Percentiles rank a stretch among this genome's conserved stretches.
Conservation (phyloP, 2,888 invertebrate species). For the Pycnomerus fuliginosus region DNA sequence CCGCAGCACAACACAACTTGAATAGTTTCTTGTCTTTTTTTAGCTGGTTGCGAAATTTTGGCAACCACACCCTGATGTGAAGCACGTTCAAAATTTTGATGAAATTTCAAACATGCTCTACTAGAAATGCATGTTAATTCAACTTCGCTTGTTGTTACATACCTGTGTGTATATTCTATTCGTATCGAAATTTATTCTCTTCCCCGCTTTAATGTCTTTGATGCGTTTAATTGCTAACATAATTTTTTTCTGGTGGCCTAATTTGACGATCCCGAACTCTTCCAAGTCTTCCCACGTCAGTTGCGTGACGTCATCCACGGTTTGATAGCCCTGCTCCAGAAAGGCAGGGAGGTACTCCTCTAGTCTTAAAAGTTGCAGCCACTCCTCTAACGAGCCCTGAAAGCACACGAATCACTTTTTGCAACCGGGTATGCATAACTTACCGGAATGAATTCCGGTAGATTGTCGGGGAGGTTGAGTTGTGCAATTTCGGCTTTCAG, state of each 20-base stretch:
- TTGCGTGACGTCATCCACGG: slow-evolving; percentile 91
- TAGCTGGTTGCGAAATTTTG: too few species aligned
- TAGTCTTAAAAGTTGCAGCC: slow-evolving; percentile 86
- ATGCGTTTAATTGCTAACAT: slow-evolving; percentile 95
- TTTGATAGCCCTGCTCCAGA: slow-evolving; percentile 89
- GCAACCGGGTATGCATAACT: slow-evolving; percentile 40
- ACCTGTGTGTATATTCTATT: slow-evolving; percentile 50
- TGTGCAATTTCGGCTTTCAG: slow-evolving; percentile 96
- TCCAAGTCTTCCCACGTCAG: slow-evolving; percentile 99
- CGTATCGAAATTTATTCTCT: slow-evolving; percentile 58
- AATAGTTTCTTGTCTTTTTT: too few species aligned
- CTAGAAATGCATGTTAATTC: too few species aligned
- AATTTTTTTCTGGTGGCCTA: slow-evolving; percentile 98
- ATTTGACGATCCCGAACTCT: slow-evolving; percentile 90
- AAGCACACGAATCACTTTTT: slow-evolving; percentile 10
- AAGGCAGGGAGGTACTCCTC: slow-evolving; percentile 91
- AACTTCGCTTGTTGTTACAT: slow-evolving; percentile 22
- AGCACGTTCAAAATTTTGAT: too few species aligned
- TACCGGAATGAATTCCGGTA: slow-evolving; percentile 93
- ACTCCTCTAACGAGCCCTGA: slow-evolving; percentile 92
- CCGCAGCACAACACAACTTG: too few species aligned
- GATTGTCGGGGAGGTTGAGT: slow-evolving; percentile 89
- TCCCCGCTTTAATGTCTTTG: slow-evolving; percentile 88
- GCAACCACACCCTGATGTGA: too few species aligned
- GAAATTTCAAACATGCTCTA: slow-evolving; percentile 22